Base-by-base conservation (phyloP, 1,140 invertebrate genomes). In the Ditylenchus dipsaci region DNA sequence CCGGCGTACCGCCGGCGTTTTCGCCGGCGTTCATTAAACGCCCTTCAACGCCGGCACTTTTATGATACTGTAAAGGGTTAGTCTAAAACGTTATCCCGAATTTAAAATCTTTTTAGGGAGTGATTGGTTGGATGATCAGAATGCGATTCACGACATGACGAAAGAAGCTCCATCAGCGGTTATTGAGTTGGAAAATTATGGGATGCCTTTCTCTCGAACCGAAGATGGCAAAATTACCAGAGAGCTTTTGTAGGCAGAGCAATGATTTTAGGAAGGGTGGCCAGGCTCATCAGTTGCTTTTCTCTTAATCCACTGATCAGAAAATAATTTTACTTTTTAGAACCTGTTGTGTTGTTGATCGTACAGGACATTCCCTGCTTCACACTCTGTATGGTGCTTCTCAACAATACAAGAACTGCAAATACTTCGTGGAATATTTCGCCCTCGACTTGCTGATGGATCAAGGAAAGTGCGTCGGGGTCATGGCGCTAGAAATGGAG, bases 111-210 rank as follows among this genome's bases (percentile, higher is more conserved):
- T 23, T 77, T 63, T 62, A 73, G 79, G 95, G n/a, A 96, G 93
- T 53, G 95, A 98, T 88, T 98, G 95, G 95, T 87, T 97, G 5
- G 95, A 95, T 74, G 95, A 97, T 85, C 80, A 95, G 86, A 92
- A 97, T 87, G 94, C 95, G 26, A 97, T 97, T 78, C 93, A 97
- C 84, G 97, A 97, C 84, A 94, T 99, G 91, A 95, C 94, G 1
- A 88, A 90, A 78, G 93, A 98, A 84, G 95, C 95, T 1, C 93
- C 95, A 0, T 89, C 91, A 77, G 92, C 94, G 73, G 93, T 98
- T 19, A 90, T 93, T 82, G n/a, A n/a, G n/a, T n/a, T n/a, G n/a
- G n/a, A n/a, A n/a, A n/a, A n/a, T n/a, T n/a, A n/a, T n/a, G n/a
- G 95, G 21, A 91, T 91, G 89, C 94, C 95, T 3, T 97, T 98